Percentiles rank a stretch among this genome's conserved stretches.
phyloP scores from a whole-genome alignment of 1,140 invertebrate species.

The Ephestia elutella region DNA sequence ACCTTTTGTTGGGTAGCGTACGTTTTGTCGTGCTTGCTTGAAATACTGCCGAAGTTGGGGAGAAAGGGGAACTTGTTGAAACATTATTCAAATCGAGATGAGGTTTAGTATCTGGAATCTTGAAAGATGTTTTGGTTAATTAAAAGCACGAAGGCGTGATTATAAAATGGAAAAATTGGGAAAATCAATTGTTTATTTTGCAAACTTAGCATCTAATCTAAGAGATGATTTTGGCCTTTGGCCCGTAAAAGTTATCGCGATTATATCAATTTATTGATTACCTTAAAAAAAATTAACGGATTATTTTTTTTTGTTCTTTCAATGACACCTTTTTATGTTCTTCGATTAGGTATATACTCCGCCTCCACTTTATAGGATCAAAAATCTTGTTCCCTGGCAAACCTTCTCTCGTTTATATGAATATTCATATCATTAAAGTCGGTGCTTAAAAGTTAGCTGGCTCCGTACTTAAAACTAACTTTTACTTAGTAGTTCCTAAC shows the following conservation, averaged over 20 bases:
- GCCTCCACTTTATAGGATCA: not conserved
- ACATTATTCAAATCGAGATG: constrained; percentile 3
- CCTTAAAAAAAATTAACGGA: too few relatives aligned
- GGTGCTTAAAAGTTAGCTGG: constrained; percentile 8
- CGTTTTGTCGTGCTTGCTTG: not conserved
- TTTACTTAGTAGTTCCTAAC: constrained; percentile 3
- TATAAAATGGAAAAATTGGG: too few relatives aligned
- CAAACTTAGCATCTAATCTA: too few relatives aligned
- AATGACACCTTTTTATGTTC: too few relatives aligned
- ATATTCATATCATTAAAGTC: constrained; percentile 7
- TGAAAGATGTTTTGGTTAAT: not conserved
- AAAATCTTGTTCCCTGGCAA: not conserved
- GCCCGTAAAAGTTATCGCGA: too few relatives aligned
- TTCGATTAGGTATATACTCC: too few relatives aligned
- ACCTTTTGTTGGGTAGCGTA: constrained; percentile 6
- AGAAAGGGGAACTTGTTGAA: constrained; percentile 7
- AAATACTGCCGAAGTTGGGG: not conserved
- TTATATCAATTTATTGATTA: too few relatives aligned
- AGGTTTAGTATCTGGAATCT: not conserved
- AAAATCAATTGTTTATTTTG: too few relatives aligned
- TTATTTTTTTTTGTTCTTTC: too few relatives aligned
- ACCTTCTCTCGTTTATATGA: not conserved
- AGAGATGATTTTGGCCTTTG: too few relatives aligned
- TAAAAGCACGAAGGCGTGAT: too few relatives aligned
- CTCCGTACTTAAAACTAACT: not conserved